Conservation (phyloP, 2,888 invertebrate species). For the Drosophila meridiana region DNA sequence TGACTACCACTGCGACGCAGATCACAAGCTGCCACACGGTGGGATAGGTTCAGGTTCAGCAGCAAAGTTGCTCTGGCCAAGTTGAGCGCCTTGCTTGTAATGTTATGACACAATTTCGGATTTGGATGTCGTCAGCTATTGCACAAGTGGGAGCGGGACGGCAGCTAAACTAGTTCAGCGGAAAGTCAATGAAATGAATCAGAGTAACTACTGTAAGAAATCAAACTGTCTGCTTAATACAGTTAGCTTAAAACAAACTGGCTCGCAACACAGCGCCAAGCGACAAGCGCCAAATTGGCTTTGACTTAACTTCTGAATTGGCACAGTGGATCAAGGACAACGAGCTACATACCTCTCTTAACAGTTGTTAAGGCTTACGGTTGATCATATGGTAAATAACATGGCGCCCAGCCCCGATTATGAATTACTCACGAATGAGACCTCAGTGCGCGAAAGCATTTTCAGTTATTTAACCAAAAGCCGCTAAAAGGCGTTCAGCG, state of each 20-base stretch:
- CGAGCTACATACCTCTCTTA: background rate
- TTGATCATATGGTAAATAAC: background rate
- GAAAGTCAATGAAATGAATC: constrained; percentile 44
- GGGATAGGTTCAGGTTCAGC: constrained; percentile 78
- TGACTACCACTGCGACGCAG: constrained; percentile 1
- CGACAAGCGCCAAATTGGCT: background rate
- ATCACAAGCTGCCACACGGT: constrained; percentile 45
- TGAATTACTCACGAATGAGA: background rate
- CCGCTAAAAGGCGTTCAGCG: background rate
- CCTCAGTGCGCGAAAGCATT: background rate
- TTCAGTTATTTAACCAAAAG: constrained; percentile 3
- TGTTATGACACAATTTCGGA: constrained; percentile 75
- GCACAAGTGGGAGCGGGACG: constrained; percentile 32
- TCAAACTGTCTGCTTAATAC: constrained; percentile 29
- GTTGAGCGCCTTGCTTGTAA: constrained; percentile 63
- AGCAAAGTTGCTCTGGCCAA: constrained; percentile 45
- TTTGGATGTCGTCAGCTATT: constrained; percentile 37
- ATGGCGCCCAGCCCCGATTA: background rate
- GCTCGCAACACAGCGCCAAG: constrained; percentile 16
- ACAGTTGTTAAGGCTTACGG: background rate
- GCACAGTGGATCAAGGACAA: constrained; percentile 47
- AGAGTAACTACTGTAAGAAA: constrained; percentile 18
- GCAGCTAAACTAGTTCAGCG: constrained; percentile 41
- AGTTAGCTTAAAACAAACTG: constrained; percentile 32
- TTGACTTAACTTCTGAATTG: constrained; percentile 8